phyloP scores from a whole-genome alignment of 2,888 invertebrate species.

The Ceratothoa steindachneri region DNA sequence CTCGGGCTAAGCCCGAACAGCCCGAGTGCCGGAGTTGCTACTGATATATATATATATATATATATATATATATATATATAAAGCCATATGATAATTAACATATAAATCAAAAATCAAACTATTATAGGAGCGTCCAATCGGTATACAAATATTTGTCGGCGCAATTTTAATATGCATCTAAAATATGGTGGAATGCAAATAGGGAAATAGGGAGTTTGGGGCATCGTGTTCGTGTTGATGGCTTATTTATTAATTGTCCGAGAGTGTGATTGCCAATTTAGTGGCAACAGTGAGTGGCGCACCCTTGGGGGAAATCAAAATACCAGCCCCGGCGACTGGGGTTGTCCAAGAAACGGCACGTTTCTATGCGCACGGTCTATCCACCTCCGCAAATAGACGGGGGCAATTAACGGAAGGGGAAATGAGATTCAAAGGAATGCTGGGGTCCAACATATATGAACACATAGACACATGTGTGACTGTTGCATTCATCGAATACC shows the following conservation, averaged over 20 bases:
- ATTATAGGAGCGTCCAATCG: background rate
- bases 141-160: background rate
- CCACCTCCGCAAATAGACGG: no score
- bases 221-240: background rate
- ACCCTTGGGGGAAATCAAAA: background rate
- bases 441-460: no score
- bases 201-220: background rate
- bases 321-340: no score
- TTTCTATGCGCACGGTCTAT: no score
- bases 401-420: no score
- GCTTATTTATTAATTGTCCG: conserved; percentile 6
- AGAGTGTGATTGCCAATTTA: conserved; percentile 2
- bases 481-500: no score
- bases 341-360: no score
- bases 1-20: no score
- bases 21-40: no score
- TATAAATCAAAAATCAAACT: conserved; percentile 3
- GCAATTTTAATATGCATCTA: conserved; percentile 1
- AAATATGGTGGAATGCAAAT: conserved; percentile 2
- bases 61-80: conserved; percentile 15
- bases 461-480: no score
- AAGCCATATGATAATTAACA: background rate
- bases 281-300: background rate
- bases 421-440: no score
- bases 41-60: conserved; percentile 15